Conservation (phyloP, 2,113 vertebrate species). For the Tupaia chinensis region DNA sequence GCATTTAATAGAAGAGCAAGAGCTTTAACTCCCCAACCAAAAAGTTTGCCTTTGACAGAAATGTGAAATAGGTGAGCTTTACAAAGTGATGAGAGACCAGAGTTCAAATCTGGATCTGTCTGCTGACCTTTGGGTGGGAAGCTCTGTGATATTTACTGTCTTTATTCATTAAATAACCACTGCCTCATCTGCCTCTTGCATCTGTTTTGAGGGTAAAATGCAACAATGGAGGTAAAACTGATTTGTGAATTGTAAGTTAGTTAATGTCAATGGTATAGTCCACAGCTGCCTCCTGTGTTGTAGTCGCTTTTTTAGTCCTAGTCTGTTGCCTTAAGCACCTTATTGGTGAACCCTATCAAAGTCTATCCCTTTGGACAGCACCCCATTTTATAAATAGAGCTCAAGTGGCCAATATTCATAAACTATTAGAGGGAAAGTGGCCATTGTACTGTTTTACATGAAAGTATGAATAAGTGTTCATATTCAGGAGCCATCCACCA, state of each 20-base stretch:
- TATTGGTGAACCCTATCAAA: not conserved
- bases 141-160: not conserved
- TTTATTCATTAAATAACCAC: not conserved
- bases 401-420: not conserved
- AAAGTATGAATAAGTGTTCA: not conserved
- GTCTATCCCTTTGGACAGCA: not conserved
- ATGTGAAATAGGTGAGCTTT: slow-evolving; percentile 5
- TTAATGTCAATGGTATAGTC: not conserved
- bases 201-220: not conserved
- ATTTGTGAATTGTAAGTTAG: not conserved
- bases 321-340: not conserved
- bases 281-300: not conserved
- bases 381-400: not conserved
- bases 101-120: not conserved
- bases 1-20: not conserved
- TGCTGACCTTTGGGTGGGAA: not conserved
- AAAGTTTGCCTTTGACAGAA: not conserved
- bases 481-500: not conserved
- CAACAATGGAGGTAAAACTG: not conserved
- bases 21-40: not conserved
- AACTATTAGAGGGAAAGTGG: not conserved
- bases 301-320: not conserved
- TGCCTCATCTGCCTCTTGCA: not conserved
- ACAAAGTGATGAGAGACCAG: not conserved
- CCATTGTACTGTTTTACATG: slow-evolving; percentile 39